phyloP scores from a whole-genome alignment of 2,113 vertebrate genomes.

The Charadrius vociferus region DNA sequence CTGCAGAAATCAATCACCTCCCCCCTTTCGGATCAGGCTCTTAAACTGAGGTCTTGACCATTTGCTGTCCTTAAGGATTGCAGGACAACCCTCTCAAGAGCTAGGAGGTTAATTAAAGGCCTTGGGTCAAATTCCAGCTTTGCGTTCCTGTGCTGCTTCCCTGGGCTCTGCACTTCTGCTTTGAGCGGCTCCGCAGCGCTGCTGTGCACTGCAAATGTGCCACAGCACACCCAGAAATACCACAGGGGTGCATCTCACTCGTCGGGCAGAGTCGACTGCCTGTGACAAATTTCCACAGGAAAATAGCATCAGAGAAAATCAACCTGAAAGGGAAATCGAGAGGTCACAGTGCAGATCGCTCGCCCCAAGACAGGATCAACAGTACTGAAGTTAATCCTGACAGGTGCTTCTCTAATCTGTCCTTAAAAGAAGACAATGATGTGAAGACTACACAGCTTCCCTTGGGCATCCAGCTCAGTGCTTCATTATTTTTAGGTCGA shows the following conservation, averaged over 20 bases:
- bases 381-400: not conserved
- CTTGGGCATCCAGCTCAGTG: not conserved
- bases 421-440: not conserved
- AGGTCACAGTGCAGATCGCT: not conserved
- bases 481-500: not conserved
- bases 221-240: not conserved
- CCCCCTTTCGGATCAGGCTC: not conserved
- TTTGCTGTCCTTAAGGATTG: not conserved
- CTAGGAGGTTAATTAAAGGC: not conserved
- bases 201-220: fast-evolving
- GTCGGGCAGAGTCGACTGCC: not conserved
- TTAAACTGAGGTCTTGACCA: not conserved
- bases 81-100: not conserved
- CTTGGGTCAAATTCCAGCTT: not conserved
- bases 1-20: not conserved
- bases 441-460: not conserved
- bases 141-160: not conserved
- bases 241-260: not conserved
- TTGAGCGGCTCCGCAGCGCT: not conserved
- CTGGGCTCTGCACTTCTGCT: not conserved
- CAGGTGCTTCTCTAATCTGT: not conserved
- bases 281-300: not conserved
- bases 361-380: not conserved
- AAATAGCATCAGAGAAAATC: not conserved
- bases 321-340: not conserved